Evolutionary conservation across 2,113 vertebrate species (phyloP), one percentile per base, ranked within the genome.

Genomic region (Cervus canadensis): DNA sequence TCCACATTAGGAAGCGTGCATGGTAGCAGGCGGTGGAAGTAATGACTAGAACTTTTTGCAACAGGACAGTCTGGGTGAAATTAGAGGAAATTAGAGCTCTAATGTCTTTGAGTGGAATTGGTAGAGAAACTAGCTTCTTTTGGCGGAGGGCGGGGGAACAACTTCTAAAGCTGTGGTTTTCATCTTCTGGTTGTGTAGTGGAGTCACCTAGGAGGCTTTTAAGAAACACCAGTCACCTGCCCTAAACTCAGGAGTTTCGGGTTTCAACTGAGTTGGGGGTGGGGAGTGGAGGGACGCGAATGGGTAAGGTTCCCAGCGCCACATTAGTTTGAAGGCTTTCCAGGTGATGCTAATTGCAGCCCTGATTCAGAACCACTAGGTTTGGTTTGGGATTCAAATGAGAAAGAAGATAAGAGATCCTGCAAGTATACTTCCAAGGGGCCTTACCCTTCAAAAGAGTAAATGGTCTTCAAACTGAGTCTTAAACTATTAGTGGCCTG

Each of bases 1-100:
- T 25, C 21, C 9, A 2, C 2, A 0, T 12, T 2, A 7, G 12
- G 36, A 71, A 81, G 74, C 1, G 6, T 6, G 7, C 5, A 0
- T 23, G 21, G 17, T n/a, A 2, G 26, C 16, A 17, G 43, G n/a
- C 3, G 33, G 10, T 84, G 48, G 50, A 84, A 10, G 21, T 67
- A 26, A 85, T 43, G 81, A 52, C 60, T 3, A 11, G 28, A 54
- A 52, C 33, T 62, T 95, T 74, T 30, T 92, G 78, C 48, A 57
- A 26, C 26, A 62, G 76, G 15, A 56, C 21, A n/a, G 78, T 57
- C 14, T 21, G 43, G 48, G 52, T 48, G 54, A 76, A 81, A 56
- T 40, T 4, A 56, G 76, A 89, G 25, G 54, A 60, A 81, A 56
- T 45, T 6, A 40, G 76, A 89, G 25, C 36, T 26, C 7, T 54